Base-by-base conservation (phyloP, 2,888 invertebrate genomes). In the Sminthurinus aureus region DNA sequence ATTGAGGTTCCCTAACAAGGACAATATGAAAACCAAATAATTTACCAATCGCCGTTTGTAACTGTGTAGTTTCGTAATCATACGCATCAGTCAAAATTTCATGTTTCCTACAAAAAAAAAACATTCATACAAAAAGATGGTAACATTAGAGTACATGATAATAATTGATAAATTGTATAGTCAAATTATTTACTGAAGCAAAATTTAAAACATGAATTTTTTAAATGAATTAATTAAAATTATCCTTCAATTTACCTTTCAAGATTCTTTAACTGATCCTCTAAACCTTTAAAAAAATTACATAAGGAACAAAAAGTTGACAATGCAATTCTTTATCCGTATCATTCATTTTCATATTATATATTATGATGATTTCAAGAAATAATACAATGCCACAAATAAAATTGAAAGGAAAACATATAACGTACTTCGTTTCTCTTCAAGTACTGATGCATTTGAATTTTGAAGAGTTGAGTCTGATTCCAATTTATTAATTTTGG, bases 11-110 rank as follows among this genome's bases (percentile, higher is more conserved):
- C 1, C 87, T 84, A 69, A 83, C 83, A 13, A 88, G 83, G 12
- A 84, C 85, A 15, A 87, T 84, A 64, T 88, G 84, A 58, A 85
- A 88, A 18, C 88, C 88, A 84, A 86, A 88, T 15, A 88, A 78
- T 26, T 85, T 85, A 20, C 80, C 85, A 8, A 88, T 85, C 13
- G 87, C 87, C 13, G 83, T 80, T 77, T 86, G 87, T 11, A 87
- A 81, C 73, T 87, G 87, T 51, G 86, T 84, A 0, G 87, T 88
- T 82, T 88, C 88, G 78, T 85, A 88, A 58, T 87, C 85, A 82
- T 88, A 88, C 0, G 86, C 85, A 79, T 87, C 86, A 22, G 83
- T 85, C 13, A 88, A 81, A 58, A 87, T 85, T 75, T 86, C 84
- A 52, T 87, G 83, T 24, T 85, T 86, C 38, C 67, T 64, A 8